These are phyloP conservation scores for Chrysolina oricalcia DNA, from an alignment of 2,888 invertebrate genomes.

Conservation along the genomic window DNA sequence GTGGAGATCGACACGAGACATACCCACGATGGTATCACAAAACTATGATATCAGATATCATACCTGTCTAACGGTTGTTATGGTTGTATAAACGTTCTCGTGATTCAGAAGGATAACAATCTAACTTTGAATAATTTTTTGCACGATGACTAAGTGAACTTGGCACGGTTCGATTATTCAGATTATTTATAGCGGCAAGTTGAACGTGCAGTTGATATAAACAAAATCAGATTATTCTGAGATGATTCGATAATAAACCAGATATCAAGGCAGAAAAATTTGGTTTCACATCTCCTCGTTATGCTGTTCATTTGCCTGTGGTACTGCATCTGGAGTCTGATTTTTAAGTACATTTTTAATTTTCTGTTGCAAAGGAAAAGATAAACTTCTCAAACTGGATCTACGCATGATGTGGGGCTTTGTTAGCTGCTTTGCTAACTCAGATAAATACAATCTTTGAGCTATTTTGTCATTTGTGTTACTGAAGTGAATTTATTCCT, in stretches of 20 bases:
- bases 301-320: no score
- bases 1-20: conserved; percentile 10
- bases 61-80: conserved; percentile 24
- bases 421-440: no score
- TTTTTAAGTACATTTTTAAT: no score
- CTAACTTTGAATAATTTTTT: conserved; percentile 14
- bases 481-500: no score
- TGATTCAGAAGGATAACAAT: conserved; percentile 25
- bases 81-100: conserved; percentile 24
- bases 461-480: no score
- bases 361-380: no score
- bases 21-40: conserved; percentile 8
- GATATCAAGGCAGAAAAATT: background rate
- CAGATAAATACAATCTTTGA: no score
- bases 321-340: no score
- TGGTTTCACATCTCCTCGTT: no score
- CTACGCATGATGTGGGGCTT: no score
- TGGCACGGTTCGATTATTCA: conserved; percentile 17
- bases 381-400: no score
- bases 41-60: conserved; percentile 23
- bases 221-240: background rate
- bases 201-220: conserved; percentile 22
- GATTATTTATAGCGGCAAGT: conserved; percentile 14
- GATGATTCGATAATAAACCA: background rate
- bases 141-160: conserved; percentile 25